Percentiles rank a stretch among this genome's conserved stretches.
Conservation (phyloP, 2,113 vertebrate species). For the Heptranchias perlo region DNA sequence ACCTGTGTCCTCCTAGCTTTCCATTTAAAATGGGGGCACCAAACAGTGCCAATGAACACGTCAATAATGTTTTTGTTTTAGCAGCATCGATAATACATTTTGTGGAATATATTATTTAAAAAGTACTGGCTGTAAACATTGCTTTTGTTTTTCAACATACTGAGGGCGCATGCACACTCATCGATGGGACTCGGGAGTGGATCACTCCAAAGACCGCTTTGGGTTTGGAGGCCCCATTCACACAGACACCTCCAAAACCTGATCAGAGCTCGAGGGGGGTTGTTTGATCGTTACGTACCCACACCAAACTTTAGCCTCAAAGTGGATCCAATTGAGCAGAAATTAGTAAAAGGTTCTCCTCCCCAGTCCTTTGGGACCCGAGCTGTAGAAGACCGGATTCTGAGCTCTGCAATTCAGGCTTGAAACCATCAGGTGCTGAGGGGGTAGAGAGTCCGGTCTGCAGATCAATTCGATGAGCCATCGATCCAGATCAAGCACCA, state of each 20-base stretch:
- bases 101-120: neutral
- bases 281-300: neutral
- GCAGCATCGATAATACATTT: neutral
- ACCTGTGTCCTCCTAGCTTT: neutral
- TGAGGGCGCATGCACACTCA: neutral
- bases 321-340: neutral
- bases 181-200: neutral
- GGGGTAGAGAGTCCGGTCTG: neutral
- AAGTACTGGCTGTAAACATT: neutral
- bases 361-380: neutral
- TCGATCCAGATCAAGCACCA: too few species aligned
- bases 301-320: neutral
- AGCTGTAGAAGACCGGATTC: neutral
- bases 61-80: neutral
- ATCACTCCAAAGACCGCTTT: neutral
- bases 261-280: neutral
- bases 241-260: neutral
- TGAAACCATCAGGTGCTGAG: neutral
- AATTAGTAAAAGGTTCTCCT: neutral
- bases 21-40: neutral
- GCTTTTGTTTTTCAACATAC: neutral
- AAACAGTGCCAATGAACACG: neutral
- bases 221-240: neutral
- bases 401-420: neutral
- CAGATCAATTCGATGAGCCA: neutral